A percentile compares a stretch with the other conserved stretches of the same genome.
phyloP scores from a whole-genome alignment of 1,140 invertebrate species.

The Aphidius ervi region DNA sequence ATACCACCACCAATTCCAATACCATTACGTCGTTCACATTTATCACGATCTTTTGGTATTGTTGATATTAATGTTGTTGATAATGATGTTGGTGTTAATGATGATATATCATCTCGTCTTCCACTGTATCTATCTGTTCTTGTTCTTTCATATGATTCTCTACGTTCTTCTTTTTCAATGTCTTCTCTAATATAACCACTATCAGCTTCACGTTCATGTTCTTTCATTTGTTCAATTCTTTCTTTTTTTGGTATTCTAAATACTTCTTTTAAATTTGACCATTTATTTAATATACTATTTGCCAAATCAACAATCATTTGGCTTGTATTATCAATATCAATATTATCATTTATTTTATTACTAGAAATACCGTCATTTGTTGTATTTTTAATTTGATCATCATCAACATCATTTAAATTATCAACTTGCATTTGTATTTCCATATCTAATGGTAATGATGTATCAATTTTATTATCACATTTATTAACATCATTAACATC shows the following conservation, averaged over 20 bases:
- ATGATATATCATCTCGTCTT: conserved; percentile 9
- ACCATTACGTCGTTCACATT: conserved; percentile 42
- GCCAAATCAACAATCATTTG: conserved; percentile 58
- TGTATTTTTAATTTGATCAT: conserved; percentile 2
- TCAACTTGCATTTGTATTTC: not conserved
- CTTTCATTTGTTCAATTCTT: conserved; percentile 86
- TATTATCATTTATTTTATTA: too few relatives aligned
- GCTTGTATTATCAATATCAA: not conserved
- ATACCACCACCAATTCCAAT: conserved; percentile 19
- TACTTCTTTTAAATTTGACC: conserved; percentile 80
- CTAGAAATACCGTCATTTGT: too few relatives aligned
- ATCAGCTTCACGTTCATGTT: conserved; percentile 84
- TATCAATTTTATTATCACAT: not conserved
- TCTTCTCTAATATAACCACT: conserved; percentile 52
- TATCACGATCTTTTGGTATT: conserved; percentile 22
- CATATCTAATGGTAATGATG: not conserved
- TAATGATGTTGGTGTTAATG: not conserved
- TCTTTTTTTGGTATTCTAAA: conserved; percentile 95
- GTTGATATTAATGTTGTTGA: not conserved
- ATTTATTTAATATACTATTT: conserved; percentile 64
- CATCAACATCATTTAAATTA: not conserved
- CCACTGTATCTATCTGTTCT: conserved; percentile 40
- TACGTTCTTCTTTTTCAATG: conserved; percentile 48
- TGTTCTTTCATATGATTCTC: conserved; percentile 46
- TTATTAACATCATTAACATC: not conserved